phyloP scores from a whole-genome alignment of 2,113 vertebrate species.

The Glaucidium brasilianum region DNA sequence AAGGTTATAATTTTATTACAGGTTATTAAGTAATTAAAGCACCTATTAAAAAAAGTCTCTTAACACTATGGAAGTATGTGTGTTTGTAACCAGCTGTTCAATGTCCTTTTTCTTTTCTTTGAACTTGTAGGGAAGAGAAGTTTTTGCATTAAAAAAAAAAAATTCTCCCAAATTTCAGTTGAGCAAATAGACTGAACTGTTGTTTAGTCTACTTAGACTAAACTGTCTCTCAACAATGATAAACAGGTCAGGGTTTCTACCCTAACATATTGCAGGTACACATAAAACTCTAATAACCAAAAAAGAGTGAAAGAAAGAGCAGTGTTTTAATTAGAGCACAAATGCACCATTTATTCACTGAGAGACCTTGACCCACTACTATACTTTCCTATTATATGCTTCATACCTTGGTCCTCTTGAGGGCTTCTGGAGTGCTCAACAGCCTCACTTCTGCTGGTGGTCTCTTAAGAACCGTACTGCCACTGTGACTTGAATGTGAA shows the following conservation, averaged over 20 bases:
- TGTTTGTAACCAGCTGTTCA: not conserved
- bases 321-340: slow-evolving; percentile 34
- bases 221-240: not conserved
- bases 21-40: not conserved
- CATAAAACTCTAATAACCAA: not conserved
- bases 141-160: not conserved
- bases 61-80: not conserved
- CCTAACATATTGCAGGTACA: not conserved
- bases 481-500: not conserved
- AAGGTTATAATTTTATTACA: not conserved
- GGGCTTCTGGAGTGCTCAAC: not conserved
- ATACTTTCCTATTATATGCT: not conserved
- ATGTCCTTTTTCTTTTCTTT: not conserved
- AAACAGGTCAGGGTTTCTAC: not conserved
- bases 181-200: not conserved
- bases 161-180: not conserved
- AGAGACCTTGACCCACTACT: not conserved
- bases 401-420: not conserved
- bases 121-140: not conserved
- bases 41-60: not conserved
- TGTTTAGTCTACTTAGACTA: not conserved
- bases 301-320: not conserved
- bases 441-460: not conserved
- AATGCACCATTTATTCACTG: not conserved
- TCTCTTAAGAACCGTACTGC: not conserved